Evolutionary conservation across 2,113 vertebrate species (phyloP).

Genomic region (Hippocampus zosterae): DNA sequence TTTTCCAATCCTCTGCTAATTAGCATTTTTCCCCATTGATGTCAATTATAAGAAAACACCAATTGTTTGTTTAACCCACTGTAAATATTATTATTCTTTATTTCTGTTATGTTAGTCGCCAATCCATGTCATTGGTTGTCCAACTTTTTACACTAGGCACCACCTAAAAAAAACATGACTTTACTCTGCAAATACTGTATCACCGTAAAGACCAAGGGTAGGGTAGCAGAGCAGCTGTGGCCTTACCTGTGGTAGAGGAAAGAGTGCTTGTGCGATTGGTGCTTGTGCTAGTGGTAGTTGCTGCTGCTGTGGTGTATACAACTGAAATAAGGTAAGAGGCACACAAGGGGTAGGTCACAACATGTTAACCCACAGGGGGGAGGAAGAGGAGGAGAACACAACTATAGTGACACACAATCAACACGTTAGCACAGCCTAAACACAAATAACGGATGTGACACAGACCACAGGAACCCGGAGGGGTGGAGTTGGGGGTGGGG

Average conservation of each 20-base stretch:
- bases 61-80: too few relatives aligned
- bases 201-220: too few relatives aligned
- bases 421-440: constrained; percentile 26
- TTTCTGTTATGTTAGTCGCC: too few relatives aligned
- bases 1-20: too few relatives aligned
- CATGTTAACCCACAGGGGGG: constrained; percentile 39
- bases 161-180: too few relatives aligned
- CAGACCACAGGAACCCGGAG: background rate
- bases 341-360: constrained; percentile 36
- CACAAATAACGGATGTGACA: constrained; percentile 3
- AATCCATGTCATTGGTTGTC: too few relatives aligned
- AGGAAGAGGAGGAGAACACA: background rate
- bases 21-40: too few relatives aligned
- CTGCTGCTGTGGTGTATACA: constrained; percentile 35
- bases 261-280: constrained; percentile 9
- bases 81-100: too few relatives aligned
- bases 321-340: constrained; percentile 54
- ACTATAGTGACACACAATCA: constrained; percentile 18
- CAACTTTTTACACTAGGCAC: too few relatives aligned
- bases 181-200: too few relatives aligned
- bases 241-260: constrained; percentile 53
- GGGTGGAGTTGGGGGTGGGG: background rate
- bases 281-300: constrained; percentile 7
- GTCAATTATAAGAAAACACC: too few relatives aligned
- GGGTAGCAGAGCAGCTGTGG: background rate